Evolutionary conservation across 2,797 vertebrate species (phyloP).

Genomic region (Pseudochaenichthys georgianus): DNA sequence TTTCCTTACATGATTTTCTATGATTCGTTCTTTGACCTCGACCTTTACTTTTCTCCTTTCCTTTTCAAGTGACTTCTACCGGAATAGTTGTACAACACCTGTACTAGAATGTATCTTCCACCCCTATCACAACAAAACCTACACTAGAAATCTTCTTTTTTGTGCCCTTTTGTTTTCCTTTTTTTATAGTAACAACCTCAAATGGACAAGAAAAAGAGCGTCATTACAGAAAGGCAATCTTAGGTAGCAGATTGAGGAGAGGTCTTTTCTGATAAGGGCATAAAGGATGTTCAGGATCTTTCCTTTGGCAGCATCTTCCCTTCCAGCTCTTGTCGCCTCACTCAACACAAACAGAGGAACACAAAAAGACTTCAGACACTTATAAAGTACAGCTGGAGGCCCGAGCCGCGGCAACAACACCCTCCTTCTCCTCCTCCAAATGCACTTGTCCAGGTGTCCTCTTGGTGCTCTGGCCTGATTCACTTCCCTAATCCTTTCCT

Average conservation of each 20-base stretch:
- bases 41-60: not conserved
- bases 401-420: not conserved
- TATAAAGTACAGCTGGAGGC: slow-evolving; percentile 32
- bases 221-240: slow-evolving; percentile 37
- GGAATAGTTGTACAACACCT: not conserved
- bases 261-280: slow-evolving; percentile 30
- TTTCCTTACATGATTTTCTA: too few species aligned
- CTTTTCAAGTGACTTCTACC: not conserved
- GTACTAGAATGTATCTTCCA: not conserved
- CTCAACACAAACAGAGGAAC: not conserved
- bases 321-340: slow-evolving; percentile 23
- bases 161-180: slow-evolving; percentile 3
- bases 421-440: not conserved
- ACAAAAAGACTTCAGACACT: slow-evolving; percentile 22
- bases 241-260: slow-evolving; percentile 24
- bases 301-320: slow-evolving; percentile 13
- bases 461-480: slow-evolving; percentile 29
- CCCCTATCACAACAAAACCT: not conserved
- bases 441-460: slow-evolving; percentile 7
- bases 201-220: slow-evolving; percentile 20
- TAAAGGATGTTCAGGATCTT: slow-evolving; percentile 29
- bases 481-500: slow-evolving; percentile 47
- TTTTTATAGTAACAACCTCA: not conserved
- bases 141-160: not conserved
- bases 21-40: not conserved